Conservation (phyloP, 2,888 invertebrate genomes). For the Cistogaster globosa region DNA sequence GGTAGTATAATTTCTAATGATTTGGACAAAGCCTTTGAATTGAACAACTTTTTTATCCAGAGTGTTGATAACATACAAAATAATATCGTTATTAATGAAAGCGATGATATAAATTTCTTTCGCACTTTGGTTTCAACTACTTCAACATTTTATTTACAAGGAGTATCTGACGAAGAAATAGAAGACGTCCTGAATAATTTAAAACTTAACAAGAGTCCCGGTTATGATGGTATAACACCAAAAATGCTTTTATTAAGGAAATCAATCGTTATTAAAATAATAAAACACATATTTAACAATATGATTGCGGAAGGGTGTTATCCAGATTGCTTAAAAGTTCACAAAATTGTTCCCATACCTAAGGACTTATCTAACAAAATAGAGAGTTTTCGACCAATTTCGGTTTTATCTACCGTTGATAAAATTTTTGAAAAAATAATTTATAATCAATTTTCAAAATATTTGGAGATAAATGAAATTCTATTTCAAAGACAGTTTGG, state of each 20-base stretch:
- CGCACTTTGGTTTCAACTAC: neutral
- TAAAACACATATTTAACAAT: neutral
- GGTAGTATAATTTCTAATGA: neutral
- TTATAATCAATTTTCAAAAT: neutral
- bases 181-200: neutral
- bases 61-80: neutral
- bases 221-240: neutral
- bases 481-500: neutral
- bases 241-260: neutral
- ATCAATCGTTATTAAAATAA: neutral
- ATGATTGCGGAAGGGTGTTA: neutral
- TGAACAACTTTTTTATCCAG: neutral
- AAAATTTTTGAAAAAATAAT: neutral
- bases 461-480: neutral
- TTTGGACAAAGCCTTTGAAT: neutral
- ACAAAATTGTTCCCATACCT: constrained; percentile 53
- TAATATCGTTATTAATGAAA: neutral
- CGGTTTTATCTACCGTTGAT: neutral
- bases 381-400: neutral
- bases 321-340: neutral
- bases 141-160: neutral
- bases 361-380: neutral
- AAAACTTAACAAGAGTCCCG: neutral
- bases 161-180: neutral
- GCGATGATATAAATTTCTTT: neutral